Base-by-base conservation (phyloP, 1,140 invertebrate species). In the Procambarus virginalis region DNA sequence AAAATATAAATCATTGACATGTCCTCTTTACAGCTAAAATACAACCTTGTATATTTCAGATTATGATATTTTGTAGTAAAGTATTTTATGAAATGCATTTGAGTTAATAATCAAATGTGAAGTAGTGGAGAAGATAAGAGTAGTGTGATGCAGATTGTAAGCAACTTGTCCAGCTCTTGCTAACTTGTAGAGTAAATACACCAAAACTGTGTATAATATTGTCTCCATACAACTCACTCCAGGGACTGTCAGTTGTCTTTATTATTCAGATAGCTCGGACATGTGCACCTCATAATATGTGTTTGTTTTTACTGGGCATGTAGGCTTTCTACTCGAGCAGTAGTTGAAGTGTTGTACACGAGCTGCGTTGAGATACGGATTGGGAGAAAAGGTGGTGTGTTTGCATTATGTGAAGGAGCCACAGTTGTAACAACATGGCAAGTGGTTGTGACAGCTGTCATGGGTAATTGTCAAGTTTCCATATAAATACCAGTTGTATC, bases 1-100 rank as follows among this genome's bases (percentile, higher is more conserved):
- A 64, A 64, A 64, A 17, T 17, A 64, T 64, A 17, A 68, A 34
- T 51, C 60, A 46, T 82, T 68, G 34, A 14, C 2, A 20, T 49
- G 22, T 70, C 55, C 22, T 82, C 60, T 60, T 82, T 14, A 34
- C 58, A 68, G 45, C 34, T 82, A 82, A 64, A 82, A 64, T 68
- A 34, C 34, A 34, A 34, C 34, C 10, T 79, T 55, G 34, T 81
- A 81, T 22, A 64, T 48, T 45, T 68, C 48, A 82, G 12, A 64
- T 64, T 55, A 34, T 55, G 4, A 55, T 55, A 55, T 55, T 55
- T 55, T 55, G 12, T 3, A 9, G 8, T 9, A 55, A 55, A 55
- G 51, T 55, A 55, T 55, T 55, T 55, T 55, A 55, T 55, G 4
- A 55, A 55, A 9, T 55, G 51, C 51, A 55, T 55, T 55, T 55